Evolutionary conservation across 2,797 vertebrate genomes (phyloP).

Genomic region (Cephalopachus bancanus): DNA sequence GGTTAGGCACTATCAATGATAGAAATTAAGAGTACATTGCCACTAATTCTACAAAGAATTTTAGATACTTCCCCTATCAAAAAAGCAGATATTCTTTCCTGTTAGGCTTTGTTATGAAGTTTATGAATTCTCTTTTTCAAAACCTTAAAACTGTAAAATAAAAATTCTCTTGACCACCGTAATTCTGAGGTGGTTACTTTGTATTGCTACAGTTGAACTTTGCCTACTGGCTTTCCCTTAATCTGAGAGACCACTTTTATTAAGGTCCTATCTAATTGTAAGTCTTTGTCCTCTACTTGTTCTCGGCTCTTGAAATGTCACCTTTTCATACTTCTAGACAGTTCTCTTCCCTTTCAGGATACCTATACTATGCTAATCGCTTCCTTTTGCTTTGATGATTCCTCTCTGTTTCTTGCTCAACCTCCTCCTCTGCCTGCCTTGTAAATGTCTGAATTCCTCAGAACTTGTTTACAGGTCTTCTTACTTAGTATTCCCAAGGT

Average conservation of each 20-base stretch:
- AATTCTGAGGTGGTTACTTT: too few species aligned
- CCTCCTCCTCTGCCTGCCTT: background rate
- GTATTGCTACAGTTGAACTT: background rate
- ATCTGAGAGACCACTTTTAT: background rate
- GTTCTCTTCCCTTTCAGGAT: background rate
- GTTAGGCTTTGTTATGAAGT: slow-evolving; percentile 1
- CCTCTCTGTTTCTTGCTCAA: background rate
- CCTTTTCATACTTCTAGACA: background rate
- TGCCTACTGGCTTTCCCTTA: background rate
- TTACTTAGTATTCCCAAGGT: slow-evolving; percentile 6
- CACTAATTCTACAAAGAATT: background rate
- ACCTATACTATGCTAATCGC: background rate
- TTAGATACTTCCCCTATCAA: background rate
- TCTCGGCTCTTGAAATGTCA: background rate
- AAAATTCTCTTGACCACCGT: background rate
- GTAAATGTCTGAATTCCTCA: slow-evolving; percentile 32
- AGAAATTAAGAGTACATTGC: slow-evolving; percentile 44
- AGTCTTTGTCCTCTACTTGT: background rate
- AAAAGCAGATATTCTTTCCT: slow-evolving; percentile 4
- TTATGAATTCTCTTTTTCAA: background rate
- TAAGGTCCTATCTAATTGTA: background rate
- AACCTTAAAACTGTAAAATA: background rate
- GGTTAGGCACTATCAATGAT: background rate
- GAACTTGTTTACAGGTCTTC: slow-evolving; percentile 17
- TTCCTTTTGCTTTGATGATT: slow-evolving; percentile 8